A percentile compares a stretch with the other conserved stretches of the same genome.
phyloP scores from a whole-genome alignment of 2,888 invertebrate genomes.

The Apomyelois bistriatella region DNA sequence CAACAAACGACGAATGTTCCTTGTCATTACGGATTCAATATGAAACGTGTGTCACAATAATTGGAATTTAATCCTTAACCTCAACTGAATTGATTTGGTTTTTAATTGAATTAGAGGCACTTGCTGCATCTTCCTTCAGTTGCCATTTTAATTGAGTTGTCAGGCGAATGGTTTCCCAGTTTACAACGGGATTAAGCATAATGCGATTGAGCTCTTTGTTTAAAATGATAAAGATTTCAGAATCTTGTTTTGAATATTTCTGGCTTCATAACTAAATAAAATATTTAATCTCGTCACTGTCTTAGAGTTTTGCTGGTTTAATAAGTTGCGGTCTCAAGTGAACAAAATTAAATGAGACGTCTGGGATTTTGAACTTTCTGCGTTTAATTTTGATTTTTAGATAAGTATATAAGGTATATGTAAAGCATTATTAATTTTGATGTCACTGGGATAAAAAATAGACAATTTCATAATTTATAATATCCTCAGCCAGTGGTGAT shows the following conservation, averaged over 20 bases:
- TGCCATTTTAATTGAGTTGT: constrained; percentile 15
- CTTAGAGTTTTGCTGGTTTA: not conserved
- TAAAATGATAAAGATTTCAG: not conserved
- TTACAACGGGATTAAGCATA: constrained; percentile 13
- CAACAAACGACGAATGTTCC: not conserved
- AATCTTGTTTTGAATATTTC: not conserved
- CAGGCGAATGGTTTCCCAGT: constrained; percentile 13
- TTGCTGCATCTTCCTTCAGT: constrained; percentile 2
- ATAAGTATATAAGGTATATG: not conserved
- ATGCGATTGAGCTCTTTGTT: constrained; percentile 9
- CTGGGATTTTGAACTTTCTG: not conserved
- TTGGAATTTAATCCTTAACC: constrained; percentile 4
- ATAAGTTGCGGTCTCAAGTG: constrained; percentile 4
- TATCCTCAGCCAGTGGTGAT: too few species aligned
- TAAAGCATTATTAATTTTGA: too few species aligned
- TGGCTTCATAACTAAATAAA: not conserved
- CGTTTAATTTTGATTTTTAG: not conserved
- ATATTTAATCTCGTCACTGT: constrained; percentile 6
- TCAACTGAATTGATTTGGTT: not conserved
- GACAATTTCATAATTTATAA: too few species aligned
- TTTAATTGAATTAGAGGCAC: constrained; percentile 1
- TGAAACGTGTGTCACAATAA: not conserved
- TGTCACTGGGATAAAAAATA: too few species aligned
- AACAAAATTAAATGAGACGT: constrained; percentile 1
- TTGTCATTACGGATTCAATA: not conserved